Base-by-base conservation (phyloP, 2,113 vertebrate genomes). In the Hemiprocne comata region DNA sequence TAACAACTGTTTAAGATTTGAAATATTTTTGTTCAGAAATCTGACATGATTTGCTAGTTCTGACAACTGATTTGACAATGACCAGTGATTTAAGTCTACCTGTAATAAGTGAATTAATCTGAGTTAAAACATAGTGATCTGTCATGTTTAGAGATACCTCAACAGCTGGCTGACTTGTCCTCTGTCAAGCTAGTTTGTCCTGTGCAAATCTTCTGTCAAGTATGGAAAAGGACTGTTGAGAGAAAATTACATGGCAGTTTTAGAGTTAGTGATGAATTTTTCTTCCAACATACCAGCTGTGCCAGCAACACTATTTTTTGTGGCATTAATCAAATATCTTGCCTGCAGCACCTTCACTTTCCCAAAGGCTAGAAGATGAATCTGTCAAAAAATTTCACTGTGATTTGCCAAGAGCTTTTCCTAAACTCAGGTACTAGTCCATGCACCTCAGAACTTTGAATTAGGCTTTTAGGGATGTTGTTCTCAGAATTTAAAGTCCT, bases 131-230 rank as follows among this genome's bases (percentile, higher is more conserved):
- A 98, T 97, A 98, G 98, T 97, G 97, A 98, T 98, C 98, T 99
- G 98, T 98, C 98, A 99, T 98, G 98, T 98, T 98, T 97, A 97
- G 89, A 97, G 97, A 98, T 98, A 98, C 98, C 98, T 98, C 98
- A 98, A 98, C 98, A 99, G 98, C 98, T 99, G 98, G 98, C 98
- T 98, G 97, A 97, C 98, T 98, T 98, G 98, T 99, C 98, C 98
- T 98, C 98, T 98, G 98, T 98, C 98, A 99, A 97, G 96, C 94
- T 98, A 98, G 98, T 98, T 98, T 99, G 98, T 99, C 98, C 98
- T 98, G 98, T 97, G 98, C 98, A 98, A 98, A 98, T 99, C 98
- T 98, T 98, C 98, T 98, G 98, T 98, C 98, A 98, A 98, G 97
- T 97, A 97, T 58, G 55, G 96, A 97, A 97, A 97, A 97, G 95